Evolutionary conservation across 2,797 vertebrate species (phyloP).

Genomic region (Tinamus major): DNA sequence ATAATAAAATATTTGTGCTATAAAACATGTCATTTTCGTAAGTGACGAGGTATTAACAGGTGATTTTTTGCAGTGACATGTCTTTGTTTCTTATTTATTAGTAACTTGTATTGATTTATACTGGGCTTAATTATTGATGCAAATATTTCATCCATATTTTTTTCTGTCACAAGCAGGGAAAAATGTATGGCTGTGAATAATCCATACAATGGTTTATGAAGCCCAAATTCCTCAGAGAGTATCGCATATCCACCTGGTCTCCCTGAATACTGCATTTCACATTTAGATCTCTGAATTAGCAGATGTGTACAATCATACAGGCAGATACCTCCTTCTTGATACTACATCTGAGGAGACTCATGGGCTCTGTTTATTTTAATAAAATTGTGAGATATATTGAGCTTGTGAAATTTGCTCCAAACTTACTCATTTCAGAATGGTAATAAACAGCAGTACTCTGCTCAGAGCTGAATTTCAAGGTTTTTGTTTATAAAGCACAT

Average conservation of each 20-base stretch:
- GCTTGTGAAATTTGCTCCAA: slow-evolving; percentile 17
- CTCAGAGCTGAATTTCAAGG: neutral
- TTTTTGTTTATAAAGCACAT: neutral
- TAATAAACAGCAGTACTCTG: neutral
- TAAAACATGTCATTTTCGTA: neutral
- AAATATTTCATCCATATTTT: slow-evolving; percentile 36
- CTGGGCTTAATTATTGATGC: slow-evolving; percentile 29
- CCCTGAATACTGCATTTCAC: slow-evolving; percentile 40
- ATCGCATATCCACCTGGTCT: slow-evolving; percentile 50
- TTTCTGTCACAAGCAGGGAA: slow-evolving; percentile 20
- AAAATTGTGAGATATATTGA: neutral
- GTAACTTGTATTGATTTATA: slow-evolving; percentile 39
- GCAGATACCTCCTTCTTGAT: slow-evolving; percentile 12
- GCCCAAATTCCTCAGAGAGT: slow-evolving; percentile 13
- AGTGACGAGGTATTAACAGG: neutral
- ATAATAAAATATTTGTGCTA: neutral
- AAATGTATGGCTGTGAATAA: slow-evolving; percentile 29
- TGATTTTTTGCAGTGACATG: neutral
- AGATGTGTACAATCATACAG: slow-evolving; percentile 23
- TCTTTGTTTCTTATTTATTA: slow-evolving; percentile 36
- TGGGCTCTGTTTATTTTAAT: slow-evolving; percentile 20
- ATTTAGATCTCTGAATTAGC: slow-evolving; percentile 49
- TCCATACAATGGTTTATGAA: slow-evolving; percentile 41
- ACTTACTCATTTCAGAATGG: neutral
- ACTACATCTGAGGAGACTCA: neutral